Conservation (phyloP, 2,113 vertebrate genomes). For the Herpailurus yagouaroundi region DNA sequence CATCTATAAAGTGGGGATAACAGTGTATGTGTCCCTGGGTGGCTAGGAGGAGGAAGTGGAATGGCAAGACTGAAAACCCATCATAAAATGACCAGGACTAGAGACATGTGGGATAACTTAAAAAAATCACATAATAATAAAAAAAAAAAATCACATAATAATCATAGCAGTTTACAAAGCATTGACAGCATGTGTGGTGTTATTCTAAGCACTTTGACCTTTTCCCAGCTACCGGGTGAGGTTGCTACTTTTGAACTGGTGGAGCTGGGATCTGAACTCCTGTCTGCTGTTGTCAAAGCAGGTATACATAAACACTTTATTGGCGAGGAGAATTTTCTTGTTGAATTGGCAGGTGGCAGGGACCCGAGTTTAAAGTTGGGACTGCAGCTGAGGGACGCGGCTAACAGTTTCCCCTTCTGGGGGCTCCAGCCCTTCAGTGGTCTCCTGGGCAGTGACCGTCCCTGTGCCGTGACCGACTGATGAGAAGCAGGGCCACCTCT, state of each 20-base stretch:
- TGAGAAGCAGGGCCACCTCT: not conserved
- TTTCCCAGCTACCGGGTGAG: not conserved
- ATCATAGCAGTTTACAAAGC: not conserved
- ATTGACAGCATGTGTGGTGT: accelerated
- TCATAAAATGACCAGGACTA: not conserved
- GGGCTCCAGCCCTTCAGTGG: not conserved
- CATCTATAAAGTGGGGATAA: not conserved
- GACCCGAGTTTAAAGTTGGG: not conserved
- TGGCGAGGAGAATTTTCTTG: not conserved
- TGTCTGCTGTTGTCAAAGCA: not conserved
- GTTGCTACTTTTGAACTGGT: not conserved
- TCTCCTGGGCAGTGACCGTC: not conserved
- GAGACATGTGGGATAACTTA: not conserved
- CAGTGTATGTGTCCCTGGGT: not conserved
- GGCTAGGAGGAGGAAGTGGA: not conserved
- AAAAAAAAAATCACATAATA: not conserved
- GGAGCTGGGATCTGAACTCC: not conserved
- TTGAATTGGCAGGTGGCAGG: not conserved
- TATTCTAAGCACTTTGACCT: not conserved
- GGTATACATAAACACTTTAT: accelerated
- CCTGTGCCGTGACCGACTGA: not conserved
- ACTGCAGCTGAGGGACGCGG: not conserved
- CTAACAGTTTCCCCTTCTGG: accelerated
- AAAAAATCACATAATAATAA: no score
- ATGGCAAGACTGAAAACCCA: not conserved